A percentile compares a stretch with the other conserved stretches of the same genome.
Conservation (phyloP, 2,888 invertebrate species). For the Harpagoxenus sublaevis region DNA sequence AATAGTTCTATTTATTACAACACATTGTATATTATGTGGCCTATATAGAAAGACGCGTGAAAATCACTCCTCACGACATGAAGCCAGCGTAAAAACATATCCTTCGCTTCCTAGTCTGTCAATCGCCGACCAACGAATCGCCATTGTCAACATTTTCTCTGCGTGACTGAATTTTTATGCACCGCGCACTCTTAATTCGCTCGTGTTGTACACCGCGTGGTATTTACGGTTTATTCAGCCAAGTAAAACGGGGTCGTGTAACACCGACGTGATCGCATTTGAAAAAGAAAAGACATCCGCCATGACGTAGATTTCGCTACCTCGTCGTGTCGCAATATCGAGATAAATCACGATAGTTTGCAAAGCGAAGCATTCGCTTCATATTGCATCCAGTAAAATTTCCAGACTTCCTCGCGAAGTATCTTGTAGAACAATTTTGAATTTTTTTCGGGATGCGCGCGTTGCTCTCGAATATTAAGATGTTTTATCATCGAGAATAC, state of each 20-base stretch:
- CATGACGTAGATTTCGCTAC: constrained; percentile 43
- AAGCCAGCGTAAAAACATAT: constrained; percentile 63
- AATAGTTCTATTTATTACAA: neutral
- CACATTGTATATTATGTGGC: neutral
- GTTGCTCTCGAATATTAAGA: neutral
- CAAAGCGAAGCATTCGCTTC: neutral
- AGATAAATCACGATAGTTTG: constrained; percentile 28
- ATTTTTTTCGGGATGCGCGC: neutral
- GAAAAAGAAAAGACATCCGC: constrained; percentile 44
- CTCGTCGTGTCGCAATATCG: constrained; percentile 30
- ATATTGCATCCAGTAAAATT: neutral
- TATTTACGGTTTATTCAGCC: constrained; percentile 56
- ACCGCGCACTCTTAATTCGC: constrained; percentile 31
- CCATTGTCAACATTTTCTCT: constrained; percentile 65
- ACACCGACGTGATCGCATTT: constrained; percentile 44
- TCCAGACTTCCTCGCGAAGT: neutral
- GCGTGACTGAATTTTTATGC: constrained; percentile 63
- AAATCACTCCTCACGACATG: constrained; percentile 60
- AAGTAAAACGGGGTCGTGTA: constrained; percentile 61
- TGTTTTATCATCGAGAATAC: too few relatives aligned
- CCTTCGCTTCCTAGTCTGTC: constrained; percentile 72
- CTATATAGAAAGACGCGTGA: constrained; percentile 58
- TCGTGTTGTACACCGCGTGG: constrained; percentile 16
- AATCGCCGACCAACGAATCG: constrained; percentile 61
- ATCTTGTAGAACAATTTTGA: neutral